These are phyloP conservation scores for Amblyopsis hoosieri DNA, from an alignment of 2,797 vertebrate species.

Conservation along the genomic window DNA sequence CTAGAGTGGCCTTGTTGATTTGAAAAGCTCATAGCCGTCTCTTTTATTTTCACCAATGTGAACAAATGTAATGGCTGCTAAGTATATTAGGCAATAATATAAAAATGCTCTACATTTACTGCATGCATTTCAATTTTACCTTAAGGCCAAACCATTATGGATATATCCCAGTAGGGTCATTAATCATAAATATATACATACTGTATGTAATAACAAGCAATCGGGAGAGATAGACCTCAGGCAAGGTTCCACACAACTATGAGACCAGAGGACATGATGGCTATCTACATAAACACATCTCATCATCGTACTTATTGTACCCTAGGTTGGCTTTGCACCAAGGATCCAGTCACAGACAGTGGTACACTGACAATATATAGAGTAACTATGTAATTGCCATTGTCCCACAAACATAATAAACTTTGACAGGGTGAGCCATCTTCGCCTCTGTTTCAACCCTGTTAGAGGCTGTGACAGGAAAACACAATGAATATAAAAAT, in stretches of 20 bases:
- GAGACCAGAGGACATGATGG: slow-evolving; percentile 32
- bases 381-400: slow-evolving; percentile 35
- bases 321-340: slow-evolving; percentile 40
- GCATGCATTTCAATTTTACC: slow-evolving; percentile 77
- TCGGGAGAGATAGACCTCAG: slow-evolving; percentile 42
- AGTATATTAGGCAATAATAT: slow-evolving; percentile 78
- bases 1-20: slow-evolving; percentile 75
- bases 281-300: slow-evolving; percentile 48
- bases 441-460: slow-evolving; percentile 35
- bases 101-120: slow-evolving; percentile 70
- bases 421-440: slow-evolving; percentile 44
- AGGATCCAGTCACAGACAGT: slow-evolving; percentile 16
- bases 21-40: slow-evolving; percentile 62
- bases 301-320: slow-evolving; percentile 40
- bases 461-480: slow-evolving; percentile 33
- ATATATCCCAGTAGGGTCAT: slow-evolving; percentile 64
- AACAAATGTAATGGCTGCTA: slow-evolving; percentile 76
- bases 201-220: slow-evolving; percentile 62
- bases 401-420: slow-evolving; percentile 55
- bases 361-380: slow-evolving; percentile 20
- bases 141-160: slow-evolving; percentile 68
- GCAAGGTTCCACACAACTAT: slow-evolving; percentile 44
- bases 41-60: slow-evolving; percentile 71
- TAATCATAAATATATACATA: slow-evolving; percentile 68
- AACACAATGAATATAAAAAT: slow-evolving; percentile 11